phyloP scores from a whole-genome alignment of 2,113 vertebrate genomes.

The Myanophis thanlyinensis region DNA sequence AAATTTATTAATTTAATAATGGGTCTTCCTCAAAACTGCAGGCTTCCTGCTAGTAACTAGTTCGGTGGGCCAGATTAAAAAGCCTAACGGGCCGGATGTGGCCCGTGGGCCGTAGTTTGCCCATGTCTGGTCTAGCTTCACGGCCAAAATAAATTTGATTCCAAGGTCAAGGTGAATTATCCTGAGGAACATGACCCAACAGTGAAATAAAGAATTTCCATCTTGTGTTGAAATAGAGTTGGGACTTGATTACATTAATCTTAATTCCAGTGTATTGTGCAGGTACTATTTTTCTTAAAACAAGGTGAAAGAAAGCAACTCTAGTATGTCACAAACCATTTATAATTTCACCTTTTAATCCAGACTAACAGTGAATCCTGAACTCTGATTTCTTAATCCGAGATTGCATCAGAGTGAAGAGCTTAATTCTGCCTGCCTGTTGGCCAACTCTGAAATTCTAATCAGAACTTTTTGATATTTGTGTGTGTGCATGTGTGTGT shows the following conservation, averaged over 20 bases:
- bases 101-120: too few relatives aligned
- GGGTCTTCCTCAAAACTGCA: too few relatives aligned
- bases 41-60: too few relatives aligned
- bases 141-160: background rate
- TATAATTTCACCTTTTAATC: slow-evolving; percentile 22
- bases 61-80: too few relatives aligned
- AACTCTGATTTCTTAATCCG: slow-evolving; percentile 64
- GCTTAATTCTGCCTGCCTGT: slow-evolving; percentile 66
- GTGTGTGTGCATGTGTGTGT: slow-evolving; percentile 57
- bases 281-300: slow-evolving; percentile 27
- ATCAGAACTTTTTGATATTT: slow-evolving; percentile 63
- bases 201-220: background rate
- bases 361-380: slow-evolving; percentile 43
- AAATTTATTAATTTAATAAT: too few relatives aligned
- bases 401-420: slow-evolving; percentile 64
- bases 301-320: slow-evolving; percentile 11
- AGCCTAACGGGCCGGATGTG: too few relatives aligned
- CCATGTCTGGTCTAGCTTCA: too few relatives aligned
- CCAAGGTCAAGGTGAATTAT: background rate
- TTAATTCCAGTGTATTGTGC: slow-evolving; percentile 19
- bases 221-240: background rate
- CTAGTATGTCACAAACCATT: background rate
- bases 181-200: background rate
- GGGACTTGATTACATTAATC: background rate
- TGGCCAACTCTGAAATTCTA: slow-evolving; percentile 69